Base-by-base conservation (phyloP, 2,888 invertebrate species). In the Cerastoderma edule region DNA sequence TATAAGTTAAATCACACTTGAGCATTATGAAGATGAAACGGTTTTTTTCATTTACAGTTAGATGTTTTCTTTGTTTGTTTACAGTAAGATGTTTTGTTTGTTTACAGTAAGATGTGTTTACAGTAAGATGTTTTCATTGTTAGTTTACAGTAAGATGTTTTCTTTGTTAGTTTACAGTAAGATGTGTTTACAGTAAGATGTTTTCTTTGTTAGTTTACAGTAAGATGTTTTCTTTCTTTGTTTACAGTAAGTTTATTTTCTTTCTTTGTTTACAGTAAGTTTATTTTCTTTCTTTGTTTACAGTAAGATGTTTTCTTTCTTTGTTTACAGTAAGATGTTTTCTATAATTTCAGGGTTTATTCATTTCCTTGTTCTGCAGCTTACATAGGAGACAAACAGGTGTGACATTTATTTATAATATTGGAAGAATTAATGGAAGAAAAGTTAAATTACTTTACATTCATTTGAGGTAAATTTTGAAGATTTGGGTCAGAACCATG, bases 351-450 rank as follows among this genome's bases (percentile, higher is more conserved):
- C 82, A 89, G 88, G 57, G 87, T 89, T 8, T 80, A 75, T 57
- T 89, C 88, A 27, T 53, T 87, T 63, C 86, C 88, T 10, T 89
- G 88, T 72, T 56, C 69, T 8, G 68, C 78, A 60, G 86, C 86
- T 27, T 79, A 77, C 68, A 72, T 89, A 60, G 88, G 88, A 48
- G 74, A 78, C n/a, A 84, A 83, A 75, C 77, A 86, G 83, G 88
- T 88, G 72, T 60, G 79, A 54, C n/a, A 65, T 22, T 19, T 54
- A 39, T 8, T 39, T 0, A 53, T 24, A 16, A 16, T 13, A n/a
- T 56, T 56, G n/a, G 13, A 56, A 56, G n/a, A 8, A 16, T 28
- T 6, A 27, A 16, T 5, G 28, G 50, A n/a, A n/a, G n/a, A n/a
- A n/a, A n/a, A n/a, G n/a, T 53, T 53, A 13, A 32, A 22, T 33